A percentile compares a stretch with the other conserved stretches of the same genome.
Conservation (phyloP, 2,888 invertebrate genomes). For the Xestia ashworthii region DNA sequence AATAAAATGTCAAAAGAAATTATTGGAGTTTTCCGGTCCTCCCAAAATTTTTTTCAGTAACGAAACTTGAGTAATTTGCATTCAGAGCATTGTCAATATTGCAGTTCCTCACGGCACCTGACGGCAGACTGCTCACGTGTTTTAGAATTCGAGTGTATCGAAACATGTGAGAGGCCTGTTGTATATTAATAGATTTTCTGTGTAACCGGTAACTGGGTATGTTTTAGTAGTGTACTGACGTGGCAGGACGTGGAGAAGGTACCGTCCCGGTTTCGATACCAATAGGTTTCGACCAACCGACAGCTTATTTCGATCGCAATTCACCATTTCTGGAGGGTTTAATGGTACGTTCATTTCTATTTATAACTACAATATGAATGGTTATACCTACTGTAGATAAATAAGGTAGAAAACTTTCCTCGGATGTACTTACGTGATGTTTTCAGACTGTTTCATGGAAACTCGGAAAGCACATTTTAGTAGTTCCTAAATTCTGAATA, state of each 20-base stretch:
- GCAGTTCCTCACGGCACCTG: conserved; percentile 46
- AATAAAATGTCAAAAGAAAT: conserved; percentile 40
- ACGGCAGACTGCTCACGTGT: conserved; percentile 34
- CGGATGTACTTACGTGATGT: background rate
- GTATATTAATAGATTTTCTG: conserved; percentile 52
- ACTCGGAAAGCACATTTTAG: background rate
- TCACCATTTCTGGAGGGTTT: conserved; percentile 1
- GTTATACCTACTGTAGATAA: background rate
- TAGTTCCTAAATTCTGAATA: background rate
- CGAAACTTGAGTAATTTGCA: conserved; percentile 42
- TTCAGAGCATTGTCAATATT: conserved; percentile 40
- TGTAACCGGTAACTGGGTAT: conserved; percentile 17
- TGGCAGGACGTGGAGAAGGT: background rate
- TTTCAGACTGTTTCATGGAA: background rate
- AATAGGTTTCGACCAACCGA: background rate
- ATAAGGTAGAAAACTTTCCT: background rate
- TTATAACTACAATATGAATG: background rate
- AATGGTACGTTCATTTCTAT: conserved; percentile 36
- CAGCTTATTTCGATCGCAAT: background rate
- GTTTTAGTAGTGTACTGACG: conserved; percentile 32
- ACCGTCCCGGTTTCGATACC: background rate
- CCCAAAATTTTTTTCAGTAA: conserved; percentile 35
- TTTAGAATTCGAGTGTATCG: conserved; percentile 18
- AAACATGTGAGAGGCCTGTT: conserved; percentile 26
- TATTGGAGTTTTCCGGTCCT: conserved; percentile 17